A percentile compares a stretch with the other conserved stretches of the same genome.
These are phyloP conservation scores for Carduelis carduelis DNA, from an alignment of 2,797 vertebrate genomes.

Conservation along the genomic window DNA sequence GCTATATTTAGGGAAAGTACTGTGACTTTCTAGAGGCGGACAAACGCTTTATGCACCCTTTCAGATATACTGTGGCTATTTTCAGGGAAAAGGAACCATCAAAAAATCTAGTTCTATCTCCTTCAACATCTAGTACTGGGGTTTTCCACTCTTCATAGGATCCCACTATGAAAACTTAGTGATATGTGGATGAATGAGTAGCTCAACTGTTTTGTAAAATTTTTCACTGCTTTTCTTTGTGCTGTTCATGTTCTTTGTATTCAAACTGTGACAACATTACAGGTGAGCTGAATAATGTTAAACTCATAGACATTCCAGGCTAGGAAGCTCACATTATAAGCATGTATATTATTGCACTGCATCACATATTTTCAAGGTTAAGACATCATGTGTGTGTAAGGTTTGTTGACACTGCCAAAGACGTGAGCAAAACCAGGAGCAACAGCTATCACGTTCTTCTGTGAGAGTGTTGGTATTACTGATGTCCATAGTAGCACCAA, in stretches of 20 bases:
- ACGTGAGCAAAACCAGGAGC: background rate
- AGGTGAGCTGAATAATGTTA: background rate
- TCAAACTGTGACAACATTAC: background rate
- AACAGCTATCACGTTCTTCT: background rate
- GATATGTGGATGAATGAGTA: background rate
- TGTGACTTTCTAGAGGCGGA: background rate
- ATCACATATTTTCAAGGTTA: background rate
- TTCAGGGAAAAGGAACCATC: background rate
- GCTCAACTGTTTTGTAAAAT: background rate
- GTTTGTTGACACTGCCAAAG: background rate
- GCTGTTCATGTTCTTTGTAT: background rate
- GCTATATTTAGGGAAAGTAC: background rate
- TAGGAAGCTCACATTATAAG: background rate
- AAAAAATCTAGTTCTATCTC: background rate
- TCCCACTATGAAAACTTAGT: background rate
- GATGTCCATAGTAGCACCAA: background rate
- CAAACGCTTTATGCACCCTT: background rate
- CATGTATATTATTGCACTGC: background rate
- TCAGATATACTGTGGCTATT: background rate
- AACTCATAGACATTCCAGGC: background rate
- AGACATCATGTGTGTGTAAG: background rate
- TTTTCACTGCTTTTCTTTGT: background rate
- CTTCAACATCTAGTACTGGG: background rate
- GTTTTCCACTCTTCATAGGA: background rate
- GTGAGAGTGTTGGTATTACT: background rate